Percentiles rank a stretch among this genome's conserved stretches.
phyloP scores from a whole-genome alignment of 2,113 vertebrate species.

The Dinomys branickii region DNA sequence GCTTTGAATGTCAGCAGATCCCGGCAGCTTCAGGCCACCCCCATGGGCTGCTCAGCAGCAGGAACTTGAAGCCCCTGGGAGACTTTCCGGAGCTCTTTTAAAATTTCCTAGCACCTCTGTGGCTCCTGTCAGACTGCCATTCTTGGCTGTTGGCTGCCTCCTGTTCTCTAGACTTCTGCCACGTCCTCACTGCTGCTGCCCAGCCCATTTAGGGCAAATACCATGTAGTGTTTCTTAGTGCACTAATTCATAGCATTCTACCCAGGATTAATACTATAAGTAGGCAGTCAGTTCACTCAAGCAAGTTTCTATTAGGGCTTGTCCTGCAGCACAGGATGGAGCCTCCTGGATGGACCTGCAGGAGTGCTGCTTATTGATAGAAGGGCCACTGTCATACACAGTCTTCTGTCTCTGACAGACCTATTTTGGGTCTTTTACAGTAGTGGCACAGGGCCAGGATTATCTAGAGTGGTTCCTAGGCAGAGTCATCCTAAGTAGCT shows the following conservation, averaged over 20 bases:
- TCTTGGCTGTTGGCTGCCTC: background rate
- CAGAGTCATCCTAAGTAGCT: background rate
- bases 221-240: background rate
- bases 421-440: background rate
- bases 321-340: background rate
- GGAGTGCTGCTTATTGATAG: background rate
- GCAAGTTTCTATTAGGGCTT: background rate
- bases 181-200: background rate
- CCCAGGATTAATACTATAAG: background rate
- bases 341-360: background rate
- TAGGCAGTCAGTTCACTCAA: background rate
- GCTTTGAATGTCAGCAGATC: background rate
- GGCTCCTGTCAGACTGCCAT: background rate
- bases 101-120: background rate
- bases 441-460: background rate
- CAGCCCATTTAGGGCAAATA: background rate
- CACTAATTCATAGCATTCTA: background rate
- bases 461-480: background rate
- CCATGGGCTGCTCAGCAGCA: background rate
- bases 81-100: background rate
- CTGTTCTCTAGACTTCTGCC: background rate
- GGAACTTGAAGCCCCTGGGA: background rate
- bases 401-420: background rate
- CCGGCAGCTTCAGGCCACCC: background rate
- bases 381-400: background rate